phyloP scores from a whole-genome alignment of 2,113 vertebrate genomes.

The Cettia cetti region DNA sequence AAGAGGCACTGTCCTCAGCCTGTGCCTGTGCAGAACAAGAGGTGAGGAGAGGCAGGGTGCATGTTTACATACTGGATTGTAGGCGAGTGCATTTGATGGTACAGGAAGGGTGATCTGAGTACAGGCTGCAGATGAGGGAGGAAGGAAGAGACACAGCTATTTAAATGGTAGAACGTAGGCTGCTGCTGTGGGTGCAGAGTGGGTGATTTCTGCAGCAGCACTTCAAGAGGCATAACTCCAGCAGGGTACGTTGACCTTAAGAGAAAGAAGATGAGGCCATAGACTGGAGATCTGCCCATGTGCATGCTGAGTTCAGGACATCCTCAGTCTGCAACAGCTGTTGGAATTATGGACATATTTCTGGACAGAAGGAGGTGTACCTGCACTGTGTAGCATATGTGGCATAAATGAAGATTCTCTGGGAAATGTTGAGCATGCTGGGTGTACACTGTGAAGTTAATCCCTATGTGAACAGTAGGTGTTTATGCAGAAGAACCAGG shows the following conservation, averaged over 20 bases:
- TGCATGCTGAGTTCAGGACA: background rate
- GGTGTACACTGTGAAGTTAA: constrained; percentile 46
- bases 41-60: background rate
- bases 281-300: background rate
- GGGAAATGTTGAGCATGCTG: constrained; percentile 40
- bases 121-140: background rate
- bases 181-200: background rate
- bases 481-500: constrained; percentile 34
- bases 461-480: constrained; percentile 15
- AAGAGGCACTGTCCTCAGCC: background rate
- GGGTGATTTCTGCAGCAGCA: background rate
- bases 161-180: background rate
- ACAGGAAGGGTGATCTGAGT: background rate
- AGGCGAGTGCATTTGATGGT: background rate
- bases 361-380: constrained; percentile 20
- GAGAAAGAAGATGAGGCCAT: background rate
- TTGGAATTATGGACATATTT: background rate
- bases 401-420: background rate
- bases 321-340: background rate
- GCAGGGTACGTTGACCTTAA: background rate
- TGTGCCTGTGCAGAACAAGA: background rate
- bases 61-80: background rate
- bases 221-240: background rate
- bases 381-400: background rate
- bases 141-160: background rate